phyloP scores from a whole-genome alignment of 2,888 invertebrate genomes.

The Tineola bisselliella region DNA sequence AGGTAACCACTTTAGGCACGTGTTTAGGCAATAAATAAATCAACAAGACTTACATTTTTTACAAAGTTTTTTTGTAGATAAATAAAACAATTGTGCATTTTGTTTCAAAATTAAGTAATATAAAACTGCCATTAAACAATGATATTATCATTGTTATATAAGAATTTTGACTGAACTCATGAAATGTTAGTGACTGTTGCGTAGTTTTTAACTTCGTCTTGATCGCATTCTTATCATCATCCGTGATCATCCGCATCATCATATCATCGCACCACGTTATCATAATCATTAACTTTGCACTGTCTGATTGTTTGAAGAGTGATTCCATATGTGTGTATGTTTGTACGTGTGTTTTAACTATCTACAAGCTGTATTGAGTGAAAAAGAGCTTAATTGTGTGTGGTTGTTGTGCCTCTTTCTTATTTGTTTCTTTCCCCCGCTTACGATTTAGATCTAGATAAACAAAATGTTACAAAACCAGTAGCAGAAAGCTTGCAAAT shows the following conservation, averaged over 20 bases:
- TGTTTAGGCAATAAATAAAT: slow-evolving; percentile 51
- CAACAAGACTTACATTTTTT: slow-evolving; percentile 37
- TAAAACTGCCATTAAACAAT: slow-evolving; percentile 57
- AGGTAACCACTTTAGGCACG: background rate
- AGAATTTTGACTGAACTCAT: slow-evolving; percentile 39
- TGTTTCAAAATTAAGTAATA: slow-evolving; percentile 28
- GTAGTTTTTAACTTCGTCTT: slow-evolving; percentile 33
- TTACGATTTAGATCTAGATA: background rate
- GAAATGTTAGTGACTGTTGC: slow-evolving; percentile 37
- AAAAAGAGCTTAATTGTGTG: slow-evolving; percentile 33
- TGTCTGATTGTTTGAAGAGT: slow-evolving; percentile 57
- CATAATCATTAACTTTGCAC: slow-evolving; percentile 50
- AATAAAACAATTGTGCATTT: slow-evolving; percentile 43
- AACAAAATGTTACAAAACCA: background rate
- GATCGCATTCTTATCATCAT: background rate
- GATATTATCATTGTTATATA: slow-evolving; percentile 1
- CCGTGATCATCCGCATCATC: slow-evolving; percentile 60
- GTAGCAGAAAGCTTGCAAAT: background rate
- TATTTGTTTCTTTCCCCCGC: background rate
- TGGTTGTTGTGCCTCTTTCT: slow-evolving; percentile 42
- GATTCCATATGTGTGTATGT: slow-evolving; percentile 23
- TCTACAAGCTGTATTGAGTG: background rate
- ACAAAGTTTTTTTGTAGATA: slow-evolving; percentile 30
- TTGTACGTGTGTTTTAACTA: background rate
- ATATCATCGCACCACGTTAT: slow-evolving; percentile 28